Base-by-base conservation (phyloP, 2,888 invertebrate species). In the Leptinotarsa peninsularis region DNA sequence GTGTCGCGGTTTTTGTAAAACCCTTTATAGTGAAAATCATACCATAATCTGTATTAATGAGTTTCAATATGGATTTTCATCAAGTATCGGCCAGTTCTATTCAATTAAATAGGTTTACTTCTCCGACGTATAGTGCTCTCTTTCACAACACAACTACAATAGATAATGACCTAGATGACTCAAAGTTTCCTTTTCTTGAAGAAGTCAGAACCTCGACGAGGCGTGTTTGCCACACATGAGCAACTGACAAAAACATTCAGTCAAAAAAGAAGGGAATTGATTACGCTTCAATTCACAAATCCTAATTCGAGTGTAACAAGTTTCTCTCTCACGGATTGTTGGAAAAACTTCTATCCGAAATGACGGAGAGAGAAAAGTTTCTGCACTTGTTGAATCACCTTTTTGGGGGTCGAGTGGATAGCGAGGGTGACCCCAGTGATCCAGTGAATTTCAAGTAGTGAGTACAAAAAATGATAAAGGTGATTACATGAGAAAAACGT, bases 321-420 rank as follows among this genome's bases (percentile, higher is more conserved):
- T 69, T 56, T 56, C 69, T 69, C 56, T 69, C 43, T 56, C 54
- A n/a, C 69, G 43, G 69, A 14, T 21, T 21, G 56, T 33, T 23
- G 68, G 23, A 54, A 68, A 21, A 68, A 17, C 50, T 14, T 21
- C 33, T 33, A 43, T 15, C 13, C 17, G 43, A 69, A 69, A 54
- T 56, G 56, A 23, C 69, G 56, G 69, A 56, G 56, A 43, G 43
- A 69, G 21, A 33, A 21, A 56, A 69, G 33, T 69, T 52, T 43
- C 54, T 17, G 69, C 56, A 69, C 69, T 69, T 69, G 69, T 69
- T 69, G 69, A 50, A 68, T 68, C 23, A 17, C n/a, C 54, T 68
- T 33, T 68, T 50, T 15, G 7, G n/a, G 33, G 18, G 43, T 15
- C 33, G 18, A 69, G 43, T 21, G 52, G 14, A 23, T 58, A 56